Base-by-base conservation (phyloP, 2,113 vertebrate species). In the Lophius piscatorius region DNA sequence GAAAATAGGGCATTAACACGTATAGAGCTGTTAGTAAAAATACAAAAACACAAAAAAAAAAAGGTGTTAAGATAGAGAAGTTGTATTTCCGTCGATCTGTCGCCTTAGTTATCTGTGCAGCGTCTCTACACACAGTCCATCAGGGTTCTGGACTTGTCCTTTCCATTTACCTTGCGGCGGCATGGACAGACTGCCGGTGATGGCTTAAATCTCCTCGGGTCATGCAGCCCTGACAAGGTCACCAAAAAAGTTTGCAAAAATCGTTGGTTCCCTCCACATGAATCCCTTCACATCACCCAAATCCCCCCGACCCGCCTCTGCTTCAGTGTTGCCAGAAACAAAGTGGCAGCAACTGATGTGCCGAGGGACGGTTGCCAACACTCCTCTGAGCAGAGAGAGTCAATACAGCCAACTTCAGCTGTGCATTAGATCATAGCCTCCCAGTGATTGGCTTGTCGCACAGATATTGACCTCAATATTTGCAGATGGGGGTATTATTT, bases 81-180 rank as follows among this genome's bases (percentile, higher is more conserved):
- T n/a, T n/a, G n/a, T n/a, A n/a, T n/a, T n/a, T n/a, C n/a, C n/a
- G n/a, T n/a, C n/a, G n/a, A n/a, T n/a, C n/a, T n/a, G n/a, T n/a
- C n/a, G n/a, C n/a, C n/a, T n/a, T n/a, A n/a, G n/a, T n/a, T n/a
- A n/a, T n/a, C n/a, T n/a, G n/a, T n/a, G n/a, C n/a, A n/a, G n/a
- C n/a, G n/a, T n/a, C n/a, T n/a, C n/a, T n/a, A 12, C 9, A 16
- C 28, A 47, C 6, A 28, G 23, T 38, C 3, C 23, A 44, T 6
- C 18, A 28, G 12, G 11, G 5, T 1, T 28, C 26, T 6, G 26
- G 1, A 31, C 26, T 55, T 64, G 72, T 45, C 6, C 21, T 51
- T 44, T 72, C 41, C 46, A 34, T 70, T 84, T 87, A 90, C 85
- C 91, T 93, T 80, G 71, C 74, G 89, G 83, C 84, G 18, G 78